A percentile compares a stretch with the other conserved stretches of the same genome.
phyloP scores from a whole-genome alignment of 2,113 vertebrate genomes.

The Lepisosteus osseus region DNA sequence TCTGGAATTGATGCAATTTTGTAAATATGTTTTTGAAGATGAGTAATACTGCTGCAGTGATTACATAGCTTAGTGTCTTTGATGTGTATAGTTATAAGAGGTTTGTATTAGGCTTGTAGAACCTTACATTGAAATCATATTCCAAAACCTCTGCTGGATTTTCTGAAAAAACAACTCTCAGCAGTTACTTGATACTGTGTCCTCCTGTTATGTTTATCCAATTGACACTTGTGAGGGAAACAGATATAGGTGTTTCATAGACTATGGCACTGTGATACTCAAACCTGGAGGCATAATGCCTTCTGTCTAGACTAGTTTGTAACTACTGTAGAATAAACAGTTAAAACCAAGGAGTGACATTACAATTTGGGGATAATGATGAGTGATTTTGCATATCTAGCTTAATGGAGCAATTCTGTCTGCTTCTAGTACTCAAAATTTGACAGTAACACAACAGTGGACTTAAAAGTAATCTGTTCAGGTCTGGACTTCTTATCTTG shows the following conservation, averaged over 20 bases:
- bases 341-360: too few relatives aligned
- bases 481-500: not conserved
- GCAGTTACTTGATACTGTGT: slow-evolving; percentile 7
- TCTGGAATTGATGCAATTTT: too few relatives aligned
- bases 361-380: too few relatives aligned
- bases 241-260: not conserved
- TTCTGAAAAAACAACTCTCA: slow-evolving; percentile 4
- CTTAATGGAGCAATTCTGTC: too few relatives aligned
- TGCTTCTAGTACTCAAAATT: too few relatives aligned
- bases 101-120: not conserved
- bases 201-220: slow-evolving; percentile 4
- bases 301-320: too few relatives aligned
- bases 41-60: too few relatives aligned
- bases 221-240: not conserved
- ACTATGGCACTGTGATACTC: not conserved
- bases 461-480: not conserved
- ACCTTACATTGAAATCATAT: not conserved
- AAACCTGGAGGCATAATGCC: not conserved
- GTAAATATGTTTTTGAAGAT: too few relatives aligned
- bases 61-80: slow-evolving; percentile 3
- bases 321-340: too few relatives aligned
- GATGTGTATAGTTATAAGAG: not conserved
- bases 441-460: not conserved
- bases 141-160: slow-evolving; percentile 3
- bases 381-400: too few relatives aligned